A percentile compares a stretch with the other conserved stretches of the same genome.
These are phyloP conservation scores for Cepaea nemoralis DNA, from an alignment of 1,140 invertebrate genomes.

Conservation along the genomic window DNA sequence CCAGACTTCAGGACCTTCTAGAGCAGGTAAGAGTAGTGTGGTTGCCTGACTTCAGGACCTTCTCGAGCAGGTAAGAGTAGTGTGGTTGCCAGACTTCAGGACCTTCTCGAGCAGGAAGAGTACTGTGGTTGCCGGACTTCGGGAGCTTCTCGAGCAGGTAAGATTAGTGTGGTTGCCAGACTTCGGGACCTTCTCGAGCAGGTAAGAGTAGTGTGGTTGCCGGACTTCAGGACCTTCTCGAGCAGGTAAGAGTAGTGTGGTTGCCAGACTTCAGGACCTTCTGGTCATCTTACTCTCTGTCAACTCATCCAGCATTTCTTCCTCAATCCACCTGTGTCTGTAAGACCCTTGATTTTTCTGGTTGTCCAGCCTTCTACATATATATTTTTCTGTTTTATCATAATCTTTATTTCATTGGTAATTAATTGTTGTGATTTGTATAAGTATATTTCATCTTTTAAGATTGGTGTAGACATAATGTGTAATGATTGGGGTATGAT, in stretches of 20 bases:
- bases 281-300: too few relatives aligned
- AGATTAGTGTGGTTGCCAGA: constrained; percentile 63
- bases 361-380: too few relatives aligned
- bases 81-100: constrained; percentile 68
- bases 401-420: too few relatives aligned
- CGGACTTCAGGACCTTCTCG: constrained; percentile 76
- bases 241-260: constrained; percentile 79
- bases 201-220: constrained; percentile 76
- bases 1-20: constrained; percentile 76
- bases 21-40: constrained; percentile 79
- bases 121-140: constrained; percentile 63
- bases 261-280: constrained; percentile 74
- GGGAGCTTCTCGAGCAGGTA: constrained; percentile 84
- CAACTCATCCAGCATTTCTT: too few relatives aligned
- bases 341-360: too few relatives aligned
- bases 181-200: constrained; percentile 79
- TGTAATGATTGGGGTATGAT: too few relatives aligned
- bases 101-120: constrained; percentile 81
- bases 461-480: too few relatives aligned
- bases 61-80: constrained; percentile 80
- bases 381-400: too few relatives aligned
- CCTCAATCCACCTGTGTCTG: too few relatives aligned
- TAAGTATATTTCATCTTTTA: too few relatives aligned
- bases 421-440: too few relatives aligned
- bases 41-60: constrained; percentile 75